These are phyloP conservation scores for Lampris megalopsis DNA, from an alignment of 2,113 vertebrate genomes.

Conservation along the genomic window DNA sequence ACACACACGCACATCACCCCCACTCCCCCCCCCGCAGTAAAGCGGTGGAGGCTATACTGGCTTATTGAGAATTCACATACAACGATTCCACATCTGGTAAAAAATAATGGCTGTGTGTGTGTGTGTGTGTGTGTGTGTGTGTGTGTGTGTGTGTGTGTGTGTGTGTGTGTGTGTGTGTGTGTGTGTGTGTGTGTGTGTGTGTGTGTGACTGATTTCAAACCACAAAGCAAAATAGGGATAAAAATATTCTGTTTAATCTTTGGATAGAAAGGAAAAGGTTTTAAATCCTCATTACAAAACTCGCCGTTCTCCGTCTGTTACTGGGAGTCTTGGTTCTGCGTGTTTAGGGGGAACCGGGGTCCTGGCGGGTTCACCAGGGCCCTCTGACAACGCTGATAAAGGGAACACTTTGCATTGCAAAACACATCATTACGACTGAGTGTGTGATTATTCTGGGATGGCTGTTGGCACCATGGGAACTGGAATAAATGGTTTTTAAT, in stretches of 20 bases:
- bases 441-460: conserved; percentile 64
- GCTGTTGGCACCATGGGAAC: conserved; percentile 42
- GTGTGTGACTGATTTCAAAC: neutral
- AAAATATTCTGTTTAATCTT: neutral
- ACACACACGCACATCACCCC: no score
- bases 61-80: conserved; percentile 41
- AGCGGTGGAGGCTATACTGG: conserved; percentile 26
- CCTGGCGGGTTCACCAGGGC: conserved; percentile 25
- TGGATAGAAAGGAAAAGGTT: conserved; percentile 16
- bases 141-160: no score
- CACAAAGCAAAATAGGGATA: neutral
- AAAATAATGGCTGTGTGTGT: conserved; percentile 3
- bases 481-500: conserved; percentile 63
- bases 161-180: no score
- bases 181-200: no score
- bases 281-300: neutral
- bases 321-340: conserved; percentile 33
- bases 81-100: neutral
- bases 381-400: conserved; percentile 26
- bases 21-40: neutral
- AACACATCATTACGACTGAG: conserved; percentile 71
- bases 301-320: conserved; percentile 19
- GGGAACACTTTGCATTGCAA: conserved; percentile 75
- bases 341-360: conserved; percentile 26
- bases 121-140: no score